Conservation (phyloP, 2,113 vertebrate genomes). For the Dipodomys stephensi region DNA sequence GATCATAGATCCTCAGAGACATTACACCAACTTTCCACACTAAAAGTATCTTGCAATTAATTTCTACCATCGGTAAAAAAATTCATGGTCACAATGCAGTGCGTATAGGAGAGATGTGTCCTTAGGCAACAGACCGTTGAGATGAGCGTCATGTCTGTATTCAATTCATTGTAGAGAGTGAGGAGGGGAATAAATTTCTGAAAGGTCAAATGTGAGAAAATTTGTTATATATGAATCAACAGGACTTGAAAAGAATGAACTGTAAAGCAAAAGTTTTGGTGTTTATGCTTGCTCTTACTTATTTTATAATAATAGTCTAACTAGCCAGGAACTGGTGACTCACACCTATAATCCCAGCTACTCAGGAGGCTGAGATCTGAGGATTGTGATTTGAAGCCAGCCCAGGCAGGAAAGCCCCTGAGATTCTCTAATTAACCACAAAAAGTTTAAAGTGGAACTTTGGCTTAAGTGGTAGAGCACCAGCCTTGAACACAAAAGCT, state of each 20-base stretch:
- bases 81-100: background rate
- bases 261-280: background rate
- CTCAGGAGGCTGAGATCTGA: too few relatives aligned
- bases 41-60: background rate
- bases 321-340: too few relatives aligned
- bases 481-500: too few relatives aligned
- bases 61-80: background rate
- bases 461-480: too few relatives aligned
- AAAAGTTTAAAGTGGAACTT: too few relatives aligned
- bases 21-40: background rate
- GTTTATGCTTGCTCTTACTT: background rate
- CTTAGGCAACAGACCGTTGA: background rate
- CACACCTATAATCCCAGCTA: too few relatives aligned
- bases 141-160: background rate
- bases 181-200: background rate
- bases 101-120: background rate
- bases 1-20: background rate
- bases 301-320: background rate
- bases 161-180: background rate
- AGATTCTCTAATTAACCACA: too few relatives aligned
- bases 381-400: too few relatives aligned
- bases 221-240: constrained; percentile 21
- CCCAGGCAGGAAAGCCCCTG: too few relatives aligned
- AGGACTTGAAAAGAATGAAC: constrained; percentile 14
- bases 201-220: background rate